These are phyloP conservation scores for Thyatira batis DNA, from an alignment of 2,888 invertebrate genomes.

Conservation along the genomic window DNA sequence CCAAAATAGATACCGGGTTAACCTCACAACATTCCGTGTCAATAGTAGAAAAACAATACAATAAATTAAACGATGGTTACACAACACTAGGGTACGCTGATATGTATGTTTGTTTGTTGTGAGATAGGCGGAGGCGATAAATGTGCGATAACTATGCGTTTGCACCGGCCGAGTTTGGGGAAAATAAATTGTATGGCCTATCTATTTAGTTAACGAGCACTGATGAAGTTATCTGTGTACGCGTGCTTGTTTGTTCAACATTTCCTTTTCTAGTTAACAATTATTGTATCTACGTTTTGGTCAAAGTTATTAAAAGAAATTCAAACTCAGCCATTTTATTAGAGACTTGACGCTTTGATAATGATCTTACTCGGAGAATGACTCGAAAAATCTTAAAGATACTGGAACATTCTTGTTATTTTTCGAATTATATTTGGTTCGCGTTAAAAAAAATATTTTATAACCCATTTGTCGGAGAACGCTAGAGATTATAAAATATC, in stretches of 20 bases:
- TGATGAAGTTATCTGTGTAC: not conserved
- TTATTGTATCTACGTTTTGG: not conserved
- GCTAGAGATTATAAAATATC: no score
- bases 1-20: conserved; percentile 2
- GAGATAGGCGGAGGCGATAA: conserved; percentile 8
- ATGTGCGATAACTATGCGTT: conserved; percentile 6
- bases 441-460: no score
- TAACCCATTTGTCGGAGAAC: no score
- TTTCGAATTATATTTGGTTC: no score
- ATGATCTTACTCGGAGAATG: no score
- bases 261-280: not conserved
- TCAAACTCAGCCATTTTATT: no score
- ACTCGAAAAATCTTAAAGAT: no score
- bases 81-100: conserved; percentile 15
- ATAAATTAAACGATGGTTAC: conserved; percentile 15
- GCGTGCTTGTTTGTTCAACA: not conserved
- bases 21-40: conserved; percentile 10
- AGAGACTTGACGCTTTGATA: no score
- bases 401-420: no score
- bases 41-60: conserved; percentile 13
- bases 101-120: conserved; percentile 10
- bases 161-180: not conserved
- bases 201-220: not conserved
- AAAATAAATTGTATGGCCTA: not conserved
- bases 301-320: no score